Evolutionary conservation across 2,888 invertebrate genomes (phyloP).

Genomic region (Hypselothyrea guttata): DNA sequence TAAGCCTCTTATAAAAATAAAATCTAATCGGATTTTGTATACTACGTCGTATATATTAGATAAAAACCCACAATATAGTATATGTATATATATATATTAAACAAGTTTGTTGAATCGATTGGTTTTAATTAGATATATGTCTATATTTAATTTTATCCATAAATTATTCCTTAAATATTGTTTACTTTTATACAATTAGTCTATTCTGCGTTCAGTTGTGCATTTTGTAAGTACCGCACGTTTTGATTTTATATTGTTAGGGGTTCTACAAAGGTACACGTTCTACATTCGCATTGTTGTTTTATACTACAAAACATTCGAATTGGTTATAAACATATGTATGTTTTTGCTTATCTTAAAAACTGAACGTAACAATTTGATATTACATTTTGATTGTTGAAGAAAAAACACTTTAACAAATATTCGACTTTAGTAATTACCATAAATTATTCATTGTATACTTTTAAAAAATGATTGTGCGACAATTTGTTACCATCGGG

Average conservation of each 20-base stretch:
- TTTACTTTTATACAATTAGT: constrained; percentile 65
- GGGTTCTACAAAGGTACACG: constrained; percentile 43
- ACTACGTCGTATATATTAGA: no score
- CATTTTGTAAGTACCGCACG: constrained; percentile 14
- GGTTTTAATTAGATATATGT: constrained; percentile 42
- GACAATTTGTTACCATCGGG: constrained; percentile 49
- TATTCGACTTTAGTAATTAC: constrained; percentile 45
- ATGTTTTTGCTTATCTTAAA: constrained; percentile 21
- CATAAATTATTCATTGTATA: constrained; percentile 31
- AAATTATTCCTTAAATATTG: constrained; percentile 70
- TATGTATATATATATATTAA: background rate
- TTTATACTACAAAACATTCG: constrained; percentile 14
- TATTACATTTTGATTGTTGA: constrained; percentile 9
- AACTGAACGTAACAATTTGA: constrained; percentile 23
- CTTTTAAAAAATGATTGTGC: constrained; percentile 60
- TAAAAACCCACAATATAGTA: no score
- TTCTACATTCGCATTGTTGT: constrained; percentile 31
- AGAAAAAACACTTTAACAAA: constrained; percentile 26
- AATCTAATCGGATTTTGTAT: no score
- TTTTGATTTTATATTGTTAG: constrained; percentile 17
- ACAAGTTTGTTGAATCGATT: background rate
- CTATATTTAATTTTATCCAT: constrained; percentile 59
- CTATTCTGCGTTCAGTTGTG: constrained; percentile 39
- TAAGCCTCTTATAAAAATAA: no score
- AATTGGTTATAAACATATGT: constrained; percentile 30